Evolutionary conservation across 2,888 invertebrate species (phyloP), one percentile per base, ranked within the genome.

Genomic region (Pseudeuparius sepicola): DNA sequence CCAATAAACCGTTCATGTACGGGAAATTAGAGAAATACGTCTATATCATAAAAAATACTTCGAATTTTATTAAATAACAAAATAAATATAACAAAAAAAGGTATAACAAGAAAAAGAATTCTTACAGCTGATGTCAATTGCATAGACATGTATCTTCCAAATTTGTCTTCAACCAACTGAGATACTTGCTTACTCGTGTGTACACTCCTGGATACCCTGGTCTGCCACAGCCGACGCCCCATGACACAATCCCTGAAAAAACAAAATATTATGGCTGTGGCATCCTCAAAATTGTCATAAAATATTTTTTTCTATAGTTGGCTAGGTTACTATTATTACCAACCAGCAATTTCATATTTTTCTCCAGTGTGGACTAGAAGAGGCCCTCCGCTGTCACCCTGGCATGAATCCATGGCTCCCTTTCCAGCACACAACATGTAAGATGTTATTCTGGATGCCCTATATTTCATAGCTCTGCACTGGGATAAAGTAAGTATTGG

Each of bases 341-440:
- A 52, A 80, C 87, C 87, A 34, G 82, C 78, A 35, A 87, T 79
- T 63, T 85, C 84, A 51, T 73, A 78, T 58, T 77, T 82, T 38
- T 82, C 80, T 17, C 78, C 81, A 45, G 74, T 75, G 42, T 80
- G 78, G 3, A 87, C 63, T 1, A 87, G 64, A 25, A 88, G 63
- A 1, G 88, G 88, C 0, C 88, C 88, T 10, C 88, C 88, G 47
- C 86, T 86, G 59, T 88, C 88, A 0, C 88, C 88, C 62, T 88
- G 88, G 51, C 88, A 89, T 0, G 87, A 87, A 61, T 89, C 88
- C 54, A 81, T 78, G 4, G 73, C 72, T 2, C 83, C 81, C 42
- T 75, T 72, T 9, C 88, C 88, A 5, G 88, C 88, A 56, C 88
- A 89, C 37, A 88, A 56, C 88, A 88, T 88, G 52, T 84, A 85